Percentiles rank a stretch among this genome's conserved stretches.
Evolutionary conservation across 2,113 vertebrate genomes (phyloP).

Genomic region (Hippolais icterina): DNA sequence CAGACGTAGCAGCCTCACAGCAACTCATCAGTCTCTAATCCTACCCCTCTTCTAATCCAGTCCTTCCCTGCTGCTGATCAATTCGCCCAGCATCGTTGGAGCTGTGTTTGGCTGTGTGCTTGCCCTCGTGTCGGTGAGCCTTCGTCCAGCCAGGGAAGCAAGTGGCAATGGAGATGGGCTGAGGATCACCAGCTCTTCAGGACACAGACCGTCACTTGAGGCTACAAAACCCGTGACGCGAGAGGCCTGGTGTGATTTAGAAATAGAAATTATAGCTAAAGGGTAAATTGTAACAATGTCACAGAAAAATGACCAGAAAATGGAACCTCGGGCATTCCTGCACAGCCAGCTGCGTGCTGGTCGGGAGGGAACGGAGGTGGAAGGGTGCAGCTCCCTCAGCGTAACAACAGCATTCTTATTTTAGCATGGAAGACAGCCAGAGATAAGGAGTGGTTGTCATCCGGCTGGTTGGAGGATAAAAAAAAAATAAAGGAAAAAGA

Average conservation of each 20-base stretch:
- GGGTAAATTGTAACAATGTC: neutral
- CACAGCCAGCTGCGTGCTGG: neutral
- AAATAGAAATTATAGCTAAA: neutral
- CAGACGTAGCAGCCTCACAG: neutral
- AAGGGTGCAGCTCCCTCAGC: slow-evolving; percentile 49
- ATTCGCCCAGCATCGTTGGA: accelerated
- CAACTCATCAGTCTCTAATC: neutral
- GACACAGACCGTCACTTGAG: neutral
- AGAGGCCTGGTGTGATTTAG: neutral
- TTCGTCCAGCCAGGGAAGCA: neutral
- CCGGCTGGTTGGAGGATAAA: neutral
- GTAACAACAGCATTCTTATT: slow-evolving; percentile 28
- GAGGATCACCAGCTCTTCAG: neutral
- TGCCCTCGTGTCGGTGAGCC: neutral
- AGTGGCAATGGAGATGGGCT: neutral
- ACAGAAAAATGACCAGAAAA: neutral
- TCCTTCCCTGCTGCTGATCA: neutral
- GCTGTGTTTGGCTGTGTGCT: neutral
- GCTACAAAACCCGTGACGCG: neutral
- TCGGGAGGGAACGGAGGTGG: slow-evolving; percentile 18
- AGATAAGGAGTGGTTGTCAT: slow-evolving; percentile 60
- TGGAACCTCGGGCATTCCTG: neutral
- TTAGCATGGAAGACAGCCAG: slow-evolving; percentile 56
- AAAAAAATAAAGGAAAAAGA: neutral
- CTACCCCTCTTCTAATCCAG: neutral